Evolutionary conservation across 1,140 invertebrate species (phyloP).

Genomic region (Drosophila burlai): DNA sequence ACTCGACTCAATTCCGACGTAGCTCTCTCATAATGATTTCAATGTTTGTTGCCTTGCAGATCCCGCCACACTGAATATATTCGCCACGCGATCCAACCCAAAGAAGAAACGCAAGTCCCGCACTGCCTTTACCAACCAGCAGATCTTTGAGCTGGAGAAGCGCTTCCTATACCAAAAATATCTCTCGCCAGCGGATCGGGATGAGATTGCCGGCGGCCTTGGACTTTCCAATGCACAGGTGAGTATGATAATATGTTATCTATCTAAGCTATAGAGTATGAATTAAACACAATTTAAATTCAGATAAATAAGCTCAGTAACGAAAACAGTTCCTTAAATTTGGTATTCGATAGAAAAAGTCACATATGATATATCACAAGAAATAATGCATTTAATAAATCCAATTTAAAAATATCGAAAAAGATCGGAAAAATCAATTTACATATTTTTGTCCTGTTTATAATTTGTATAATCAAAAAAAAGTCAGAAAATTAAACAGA

Average conservation of each 20-base stretch:
- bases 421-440: too few relatives aligned
- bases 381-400: too few relatives aligned
- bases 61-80: slow-evolving; percentile 90
- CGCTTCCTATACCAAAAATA: slow-evolving; percentile 99
- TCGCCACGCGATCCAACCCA: slow-evolving; percentile 96
- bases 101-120: slow-evolving; percentile 99
- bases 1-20: background rate
- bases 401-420: too few relatives aligned
- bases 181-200: slow-evolving; percentile 97
- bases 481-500: too few relatives aligned
- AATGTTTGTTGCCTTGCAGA: slow-evolving; percentile 60
- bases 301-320: background rate
- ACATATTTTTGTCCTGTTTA: too few relatives aligned
- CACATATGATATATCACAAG: too few relatives aligned
- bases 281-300: background rate
- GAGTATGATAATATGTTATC: slow-evolving; percentile 48
- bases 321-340: too few relatives aligned
- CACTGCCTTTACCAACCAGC: slow-evolving; percentile 99
- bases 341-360: too few relatives aligned
- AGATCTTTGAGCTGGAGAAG: slow-evolving; percentile 99
- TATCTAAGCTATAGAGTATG: background rate
- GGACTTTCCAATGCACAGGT: slow-evolving; percentile 97
- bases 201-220: slow-evolving; percentile 96
- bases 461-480: too few relatives aligned
- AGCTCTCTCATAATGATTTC: slow-evolving; percentile 2